Evolutionary conservation across 1,140 invertebrate species (phyloP).

Genomic region (Euwallacea similis): DNA sequence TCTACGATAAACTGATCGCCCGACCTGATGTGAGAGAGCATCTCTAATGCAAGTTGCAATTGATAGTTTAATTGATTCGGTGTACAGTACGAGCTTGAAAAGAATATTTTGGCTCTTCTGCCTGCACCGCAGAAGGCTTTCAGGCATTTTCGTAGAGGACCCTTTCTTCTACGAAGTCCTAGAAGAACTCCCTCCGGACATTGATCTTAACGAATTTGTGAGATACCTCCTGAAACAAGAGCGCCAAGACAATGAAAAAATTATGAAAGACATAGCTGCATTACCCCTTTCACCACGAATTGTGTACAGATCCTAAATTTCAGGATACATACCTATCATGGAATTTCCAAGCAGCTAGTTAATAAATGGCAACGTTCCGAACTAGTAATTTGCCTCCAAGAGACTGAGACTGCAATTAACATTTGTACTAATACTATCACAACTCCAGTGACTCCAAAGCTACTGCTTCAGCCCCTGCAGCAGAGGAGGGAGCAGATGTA

Average conservation of each 20-base stretch:
- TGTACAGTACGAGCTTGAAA: too few relatives aligned
- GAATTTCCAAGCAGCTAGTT: conserved; percentile 51
- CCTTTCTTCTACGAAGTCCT: conserved; percentile 45
- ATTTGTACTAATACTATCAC: conserved; percentile 7
- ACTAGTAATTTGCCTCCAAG: conserved; percentile 48
- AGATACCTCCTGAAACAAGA: conserved; percentile 46
- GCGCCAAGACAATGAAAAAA: conserved; percentile 37
- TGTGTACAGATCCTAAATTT: conserved; percentile 53
- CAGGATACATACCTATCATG: conserved; percentile 53
- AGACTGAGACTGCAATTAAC: conserved; percentile 36
- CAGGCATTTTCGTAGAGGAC: conserved; percentile 50
- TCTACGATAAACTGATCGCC: neutral
- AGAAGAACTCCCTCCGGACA: conserved; percentile 45
- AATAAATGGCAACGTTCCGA: conserved; percentile 48
- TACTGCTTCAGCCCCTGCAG: conserved; percentile 25
- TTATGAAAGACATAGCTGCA: conserved; percentile 40
- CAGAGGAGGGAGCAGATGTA: conserved; percentile 27
- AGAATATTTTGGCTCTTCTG: conserved; percentile 48
- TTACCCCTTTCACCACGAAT: conserved; percentile 46
- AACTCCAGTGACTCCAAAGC: conserved; percentile 24
- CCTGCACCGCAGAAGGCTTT: conserved; percentile 49
- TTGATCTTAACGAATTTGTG: conserved; percentile 46
- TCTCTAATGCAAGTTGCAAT: too few relatives aligned
- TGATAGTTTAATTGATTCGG: too few relatives aligned
- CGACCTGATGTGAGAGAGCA: too few relatives aligned